Evolutionary conservation across 1,140 invertebrate genomes (phyloP).

Genomic region (Listronotus bonariensis): DNA sequence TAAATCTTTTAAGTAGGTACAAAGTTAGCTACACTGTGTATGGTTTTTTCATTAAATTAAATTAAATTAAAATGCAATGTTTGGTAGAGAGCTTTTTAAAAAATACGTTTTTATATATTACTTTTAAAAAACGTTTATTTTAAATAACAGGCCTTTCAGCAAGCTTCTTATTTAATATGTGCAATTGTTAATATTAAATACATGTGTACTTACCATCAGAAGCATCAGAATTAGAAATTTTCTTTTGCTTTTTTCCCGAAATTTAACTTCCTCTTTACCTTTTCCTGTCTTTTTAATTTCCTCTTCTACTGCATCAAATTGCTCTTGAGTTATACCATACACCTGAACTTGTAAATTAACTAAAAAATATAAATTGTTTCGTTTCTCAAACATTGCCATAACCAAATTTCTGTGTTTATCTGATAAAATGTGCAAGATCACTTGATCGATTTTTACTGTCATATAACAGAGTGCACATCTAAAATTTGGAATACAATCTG

Average conservation of each 20-base stretch:
- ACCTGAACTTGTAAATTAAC: constrained; percentile 33
- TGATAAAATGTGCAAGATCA: constrained; percentile 31
- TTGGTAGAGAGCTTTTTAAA: too few species aligned
- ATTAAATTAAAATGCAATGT: too few species aligned
- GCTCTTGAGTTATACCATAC: constrained; percentile 32
- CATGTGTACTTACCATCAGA: constrained; percentile 6
- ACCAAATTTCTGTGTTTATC: constrained; percentile 35
- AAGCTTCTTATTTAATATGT: too few species aligned
- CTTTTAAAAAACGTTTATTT: too few species aligned
- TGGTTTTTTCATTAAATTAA: too few species aligned
- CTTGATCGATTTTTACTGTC: neutral
- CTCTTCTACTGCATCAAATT: constrained; percentile 1
- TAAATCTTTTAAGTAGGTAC: too few species aligned
- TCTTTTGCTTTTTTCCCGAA: neutral
- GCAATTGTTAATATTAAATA: neutral
- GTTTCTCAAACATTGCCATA: constrained; percentile 29
- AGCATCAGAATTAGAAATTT: neutral
- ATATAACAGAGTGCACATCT: constrained; percentile 32
- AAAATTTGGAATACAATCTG: constrained; percentile 15
- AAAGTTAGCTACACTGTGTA: too few species aligned
- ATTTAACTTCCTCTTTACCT: neutral
- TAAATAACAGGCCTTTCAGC: too few species aligned
- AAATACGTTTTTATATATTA: too few species aligned
- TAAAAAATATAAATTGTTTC: constrained; percentile 32
- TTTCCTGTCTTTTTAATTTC: neutral